Conservation (phyloP, 2,888 invertebrate genomes). For the Cryptus armator region DNA sequence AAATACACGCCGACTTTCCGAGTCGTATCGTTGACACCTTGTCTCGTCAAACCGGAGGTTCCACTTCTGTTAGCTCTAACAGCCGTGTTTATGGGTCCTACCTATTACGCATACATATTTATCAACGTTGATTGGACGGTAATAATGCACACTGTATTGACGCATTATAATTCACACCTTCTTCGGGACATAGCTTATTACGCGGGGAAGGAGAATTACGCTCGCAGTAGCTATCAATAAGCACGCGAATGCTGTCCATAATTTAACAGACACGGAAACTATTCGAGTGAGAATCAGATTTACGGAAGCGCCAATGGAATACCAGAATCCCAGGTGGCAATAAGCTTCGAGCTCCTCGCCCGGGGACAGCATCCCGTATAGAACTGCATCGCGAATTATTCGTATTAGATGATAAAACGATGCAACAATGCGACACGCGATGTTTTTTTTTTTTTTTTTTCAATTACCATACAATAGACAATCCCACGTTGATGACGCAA, state of each 20-base stretch:
- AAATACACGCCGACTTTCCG: slow-evolving; percentile 33
- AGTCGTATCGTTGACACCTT: not conserved
- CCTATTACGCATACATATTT: slow-evolving; percentile 9
- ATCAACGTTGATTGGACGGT: not conserved
- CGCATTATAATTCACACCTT: slow-evolving; percentile 40
- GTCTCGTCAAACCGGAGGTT: slow-evolving; percentile 10
- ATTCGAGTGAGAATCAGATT: slow-evolving; percentile 48
- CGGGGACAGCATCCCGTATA: slow-evolving; percentile 61
- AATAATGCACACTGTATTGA: not conserved
- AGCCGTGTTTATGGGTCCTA: slow-evolving; percentile 32
- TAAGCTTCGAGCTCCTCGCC: slow-evolving; percentile 59
- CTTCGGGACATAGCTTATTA: slow-evolving; percentile 46
- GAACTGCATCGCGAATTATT: slow-evolving; percentile 27
- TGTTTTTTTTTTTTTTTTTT: not conserved
- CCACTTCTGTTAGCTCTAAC: not conserved
- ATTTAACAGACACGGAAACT: slow-evolving; percentile 48
- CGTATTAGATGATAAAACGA: slow-evolving; percentile 22
- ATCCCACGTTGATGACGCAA: slow-evolving; percentile 66
- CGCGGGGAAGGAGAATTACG: slow-evolving; percentile 50
- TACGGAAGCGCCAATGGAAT: slow-evolving; percentile 51
- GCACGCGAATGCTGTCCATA: slow-evolving; percentile 55
- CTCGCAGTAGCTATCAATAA: slow-evolving; percentile 35
- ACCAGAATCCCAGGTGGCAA: slow-evolving; percentile 65
- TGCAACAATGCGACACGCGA: not conserved
- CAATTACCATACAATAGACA: slow-evolving; percentile 59